Evolutionary conservation across 2,113 vertebrate genomes (phyloP), one percentile per base, ranked within the genome.

Genomic region (Gobiocypris rarus): DNA sequence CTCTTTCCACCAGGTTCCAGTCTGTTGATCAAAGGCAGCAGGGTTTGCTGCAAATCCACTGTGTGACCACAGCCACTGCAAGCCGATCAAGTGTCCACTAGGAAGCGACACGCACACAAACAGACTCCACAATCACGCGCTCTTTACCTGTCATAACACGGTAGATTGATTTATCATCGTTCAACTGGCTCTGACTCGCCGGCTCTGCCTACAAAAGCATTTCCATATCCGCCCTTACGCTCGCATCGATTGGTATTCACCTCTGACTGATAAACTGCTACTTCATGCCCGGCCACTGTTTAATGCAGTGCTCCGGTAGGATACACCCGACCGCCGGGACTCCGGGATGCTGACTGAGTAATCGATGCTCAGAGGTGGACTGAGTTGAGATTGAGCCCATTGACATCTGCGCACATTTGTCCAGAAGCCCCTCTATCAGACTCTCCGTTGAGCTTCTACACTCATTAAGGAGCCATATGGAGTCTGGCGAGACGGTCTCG

Each of bases 241-340:
- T 41, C 7, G 26, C 61, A 89, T 87, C 83, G 89, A 89, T 89
- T 80, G 67, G 69, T 82, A 82, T 85, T 85, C 84, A 85, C 88
- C 86, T 86, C 85, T 83, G 82, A 84, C 87, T 87, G 86, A 88
- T 88, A 85, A 88, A 87, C 80, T 70, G 84, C 81, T 77, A 83
- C 84, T 88, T 89, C 84, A 86, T 71, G 86, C 86, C 74, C 41
- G 28, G 75, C 45, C 67, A 76, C 75, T 83, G 41, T 83, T 75
- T 88, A 86, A 86, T 84, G 85, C 78, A 73, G 67, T 75, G 82
- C 82, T 26, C 76, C 75, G 79, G 71, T 85, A 58, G 83, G 74
- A 74, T 77, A 58, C 63, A 67, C 75, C 74, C 84, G 70, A 59
- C 56, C 24, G 56, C 75, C 54, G 54, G 56, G 22, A 69, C 84